These are phyloP conservation scores for Hydrolagus colliei DNA, from an alignment of 2,797 vertebrate species.

Conservation along the genomic window DNA sequence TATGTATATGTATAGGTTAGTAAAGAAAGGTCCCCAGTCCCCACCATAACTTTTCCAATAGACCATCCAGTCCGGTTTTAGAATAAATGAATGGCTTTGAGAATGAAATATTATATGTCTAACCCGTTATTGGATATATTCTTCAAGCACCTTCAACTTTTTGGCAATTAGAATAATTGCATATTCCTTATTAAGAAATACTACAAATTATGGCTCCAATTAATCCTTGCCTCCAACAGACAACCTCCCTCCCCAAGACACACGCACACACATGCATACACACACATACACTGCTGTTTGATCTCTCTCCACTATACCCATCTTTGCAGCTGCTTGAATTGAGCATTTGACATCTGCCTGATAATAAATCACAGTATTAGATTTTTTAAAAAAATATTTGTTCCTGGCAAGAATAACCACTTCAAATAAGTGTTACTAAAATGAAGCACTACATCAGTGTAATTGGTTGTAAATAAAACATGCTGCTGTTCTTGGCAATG, in stretches of 20 bases:
- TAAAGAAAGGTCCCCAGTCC: too few species aligned
- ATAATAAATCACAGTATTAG: not conserved
- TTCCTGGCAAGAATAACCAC: conserved; percentile 9
- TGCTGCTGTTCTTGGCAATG: not conserved
- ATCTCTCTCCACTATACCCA: not conserved
- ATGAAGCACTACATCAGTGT: conserved; percentile 19
- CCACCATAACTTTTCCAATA: too few species aligned
- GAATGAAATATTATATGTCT: too few species aligned
- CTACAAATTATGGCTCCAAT: too few species aligned
- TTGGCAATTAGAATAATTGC: too few species aligned
- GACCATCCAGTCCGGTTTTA: too few species aligned
- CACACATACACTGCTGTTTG: not conserved
- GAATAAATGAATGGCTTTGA: too few species aligned
- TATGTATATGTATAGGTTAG: too few species aligned
- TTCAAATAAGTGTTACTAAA: conserved; percentile 22
- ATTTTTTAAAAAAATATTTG: conserved; percentile 21
- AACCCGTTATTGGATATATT: too few species aligned
- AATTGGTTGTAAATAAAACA: conserved; percentile 32
- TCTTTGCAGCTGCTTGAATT: not conserved
- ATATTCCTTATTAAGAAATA: too few species aligned
- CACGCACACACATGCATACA: not conserved
- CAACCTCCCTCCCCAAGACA: not conserved
- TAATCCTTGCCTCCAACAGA: too few species aligned
- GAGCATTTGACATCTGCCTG: not conserved
- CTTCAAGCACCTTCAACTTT: too few species aligned